Evolutionary conservation across 2,113 vertebrate species (phyloP).

Genomic region (crab-eating macaque (Macaca fascicularis)): DNA sequence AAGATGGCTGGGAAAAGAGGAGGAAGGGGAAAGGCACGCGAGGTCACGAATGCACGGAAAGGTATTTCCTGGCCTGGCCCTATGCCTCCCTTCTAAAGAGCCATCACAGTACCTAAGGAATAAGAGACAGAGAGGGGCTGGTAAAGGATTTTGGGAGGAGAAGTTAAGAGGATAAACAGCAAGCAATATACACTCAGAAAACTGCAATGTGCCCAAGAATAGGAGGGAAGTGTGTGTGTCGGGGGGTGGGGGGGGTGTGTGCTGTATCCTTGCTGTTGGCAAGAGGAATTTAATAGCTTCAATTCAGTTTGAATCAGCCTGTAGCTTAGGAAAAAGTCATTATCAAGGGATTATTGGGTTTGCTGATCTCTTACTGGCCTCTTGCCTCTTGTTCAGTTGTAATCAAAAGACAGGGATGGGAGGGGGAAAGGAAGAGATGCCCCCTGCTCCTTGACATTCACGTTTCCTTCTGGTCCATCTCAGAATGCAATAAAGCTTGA

Average conservation of each 20-base stretch:
- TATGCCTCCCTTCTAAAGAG: not conserved
- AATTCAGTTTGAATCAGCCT: not conserved
- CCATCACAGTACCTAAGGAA: not conserved
- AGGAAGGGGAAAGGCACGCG: accelerated
- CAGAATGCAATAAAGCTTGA: conserved; percentile 59
- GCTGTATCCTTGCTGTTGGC: not conserved
- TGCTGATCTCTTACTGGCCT: not conserved
- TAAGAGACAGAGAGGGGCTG: not conserved
- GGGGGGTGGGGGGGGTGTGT: not conserved
- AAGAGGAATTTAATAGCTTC: not conserved
- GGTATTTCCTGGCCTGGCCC: not conserved
- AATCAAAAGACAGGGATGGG: not conserved
- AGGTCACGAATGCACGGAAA: not conserved
- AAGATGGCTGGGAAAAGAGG: not conserved
- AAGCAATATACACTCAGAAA: not conserved
- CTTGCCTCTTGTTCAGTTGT: not conserved
- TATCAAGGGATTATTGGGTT: not conserved
- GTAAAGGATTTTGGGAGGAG: not conserved
- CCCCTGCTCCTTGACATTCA: not conserved
- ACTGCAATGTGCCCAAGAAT: not conserved
- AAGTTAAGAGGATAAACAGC: not conserved
- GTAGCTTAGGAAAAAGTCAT: not conserved
- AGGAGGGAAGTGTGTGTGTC: not conserved
- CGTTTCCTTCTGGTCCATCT: not conserved
- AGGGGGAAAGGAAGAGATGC: not conserved